Evolutionary conservation across 2,797 vertebrate species (phyloP).

Genomic region (Sebastes vulpes): DNA sequence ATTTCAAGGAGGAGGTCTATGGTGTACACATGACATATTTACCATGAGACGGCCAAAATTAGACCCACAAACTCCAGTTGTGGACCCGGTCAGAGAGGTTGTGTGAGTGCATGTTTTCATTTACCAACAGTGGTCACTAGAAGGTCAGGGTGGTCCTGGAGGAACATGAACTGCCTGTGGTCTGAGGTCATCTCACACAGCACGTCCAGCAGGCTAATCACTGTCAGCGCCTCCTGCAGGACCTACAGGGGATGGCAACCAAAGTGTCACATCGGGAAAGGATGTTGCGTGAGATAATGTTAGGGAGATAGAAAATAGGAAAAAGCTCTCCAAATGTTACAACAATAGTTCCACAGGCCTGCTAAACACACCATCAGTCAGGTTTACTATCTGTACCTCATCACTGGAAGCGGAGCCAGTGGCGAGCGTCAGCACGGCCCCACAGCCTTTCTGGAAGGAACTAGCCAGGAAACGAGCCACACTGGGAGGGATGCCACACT

Average conservation of each 20-base stretch:
- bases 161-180: slow-evolving; percentile 83
- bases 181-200: slow-evolving; percentile 95
- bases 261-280: background rate
- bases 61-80: background rate
- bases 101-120: slow-evolving; percentile 38
- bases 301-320: background rate
- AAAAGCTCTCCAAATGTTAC: background rate
- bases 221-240: slow-evolving; percentile 89
- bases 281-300: background rate
- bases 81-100: background rate
- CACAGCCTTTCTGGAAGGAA: slow-evolving; percentile 88
- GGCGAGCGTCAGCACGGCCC: slow-evolving; percentile 86
- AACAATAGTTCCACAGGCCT: background rate
- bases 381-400: slow-evolving; percentile 82
- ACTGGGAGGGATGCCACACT: slow-evolving; percentile 71
- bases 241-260: slow-evolving; percentile 55
- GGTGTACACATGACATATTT: background rate
- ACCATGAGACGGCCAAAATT: background rate
- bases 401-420: slow-evolving; percentile 77
- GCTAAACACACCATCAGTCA: background rate
- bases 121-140: slow-evolving; percentile 90
- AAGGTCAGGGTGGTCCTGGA: slow-evolving; percentile 90
- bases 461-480: slow-evolving; percentile 87
- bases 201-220: slow-evolving; percentile 91
- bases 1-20: background rate